These are phyloP conservation scores for Oscheius sp. DNA, from an alignment of 2,888 invertebrate species.

Conservation along the genomic window DNA sequence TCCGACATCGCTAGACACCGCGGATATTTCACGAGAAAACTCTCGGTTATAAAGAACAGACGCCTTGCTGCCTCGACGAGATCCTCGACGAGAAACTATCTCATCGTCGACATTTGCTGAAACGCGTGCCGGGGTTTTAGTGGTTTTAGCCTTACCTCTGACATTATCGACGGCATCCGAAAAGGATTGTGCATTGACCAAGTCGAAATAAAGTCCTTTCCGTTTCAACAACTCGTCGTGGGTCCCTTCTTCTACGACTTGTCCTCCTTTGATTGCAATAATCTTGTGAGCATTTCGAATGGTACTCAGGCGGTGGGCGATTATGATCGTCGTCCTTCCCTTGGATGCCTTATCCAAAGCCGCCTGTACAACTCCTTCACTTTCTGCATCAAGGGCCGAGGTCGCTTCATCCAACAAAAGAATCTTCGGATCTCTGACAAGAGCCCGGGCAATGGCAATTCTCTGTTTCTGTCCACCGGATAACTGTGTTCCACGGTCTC, in stretches of 20 bases:
- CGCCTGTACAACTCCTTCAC: slow-evolving; percentile 61
- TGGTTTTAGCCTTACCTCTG: slow-evolving; percentile 3
- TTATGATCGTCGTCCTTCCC: slow-evolving; percentile 75
- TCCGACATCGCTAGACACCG: slow-evolving; percentile 11
- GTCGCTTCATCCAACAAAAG: slow-evolving; percentile 68
- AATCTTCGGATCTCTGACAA: slow-evolving; percentile 64
- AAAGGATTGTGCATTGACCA: slow-evolving; percentile 73
- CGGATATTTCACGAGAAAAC: slow-evolving; percentile 23
- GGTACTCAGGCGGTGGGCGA: slow-evolving; percentile 77
- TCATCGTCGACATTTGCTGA: slow-evolving; percentile 19
- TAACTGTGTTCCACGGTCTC: slow-evolving; percentile 65
- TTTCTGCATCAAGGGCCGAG: slow-evolving; percentile 61
- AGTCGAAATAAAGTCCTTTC: slow-evolving; percentile 80
- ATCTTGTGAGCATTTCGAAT: slow-evolving; percentile 76
- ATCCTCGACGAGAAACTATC: neutral
- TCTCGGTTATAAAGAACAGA: neutral
- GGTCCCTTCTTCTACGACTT: slow-evolving; percentile 81
- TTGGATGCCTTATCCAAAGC: slow-evolving; percentile 77
- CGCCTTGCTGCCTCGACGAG: slow-evolving; percentile 8
- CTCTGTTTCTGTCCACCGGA: slow-evolving; percentile 67
- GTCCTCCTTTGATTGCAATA: slow-evolving; percentile 73
- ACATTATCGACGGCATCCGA: slow-evolving; percentile 56
- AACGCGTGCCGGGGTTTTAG: too few relatives aligned
- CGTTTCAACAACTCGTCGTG: slow-evolving; percentile 80
- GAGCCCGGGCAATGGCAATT: slow-evolving; percentile 68